Percentiles rank a stretch among this genome's conserved stretches.
These are phyloP conservation scores for Troides oblongomaculatus DNA, from an alignment of 2,888 invertebrate genomes.

Conservation along the genomic window DNA sequence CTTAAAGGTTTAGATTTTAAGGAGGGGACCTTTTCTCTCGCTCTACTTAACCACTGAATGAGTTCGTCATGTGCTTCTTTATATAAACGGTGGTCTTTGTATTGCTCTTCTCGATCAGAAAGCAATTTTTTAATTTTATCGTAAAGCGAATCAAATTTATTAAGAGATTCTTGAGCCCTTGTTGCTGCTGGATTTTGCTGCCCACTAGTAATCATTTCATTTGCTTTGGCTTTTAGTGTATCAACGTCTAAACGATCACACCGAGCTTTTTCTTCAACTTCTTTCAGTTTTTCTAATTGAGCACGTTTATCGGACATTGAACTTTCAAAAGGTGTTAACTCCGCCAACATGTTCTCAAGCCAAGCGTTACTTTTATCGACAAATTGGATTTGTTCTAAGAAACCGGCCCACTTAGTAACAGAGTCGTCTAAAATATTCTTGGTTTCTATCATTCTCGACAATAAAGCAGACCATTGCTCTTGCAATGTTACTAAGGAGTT, in stretches of 20 bases:
- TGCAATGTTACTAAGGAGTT: slow-evolving; percentile 90
- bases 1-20: slow-evolving; percentile 90
- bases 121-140: slow-evolving; percentile 88
- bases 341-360: slow-evolving; percentile 86
- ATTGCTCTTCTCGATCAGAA: slow-evolving; percentile 90
- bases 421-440: slow-evolving; percentile 93
- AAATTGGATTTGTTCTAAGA: slow-evolving; percentile 92
- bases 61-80: slow-evolving; percentile 96
- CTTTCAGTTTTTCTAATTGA: slow-evolving; percentile 91
- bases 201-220: slow-evolving; percentile 91
- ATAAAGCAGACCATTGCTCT: slow-evolving; percentile 93
- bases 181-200: slow-evolving; percentile 91
- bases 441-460: slow-evolving; percentile 93
- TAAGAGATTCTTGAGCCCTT: slow-evolving; percentile 91
- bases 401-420: slow-evolving; percentile 94
- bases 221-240: slow-evolving; percentile 89
- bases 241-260: slow-evolving; percentile 95
- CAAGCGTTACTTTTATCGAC: slow-evolving; percentile 90
- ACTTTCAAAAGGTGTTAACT: slow-evolving; percentile 87
- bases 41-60: slow-evolving; percentile 91
- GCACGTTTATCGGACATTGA: slow-evolving; percentile 92
- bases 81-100: slow-evolving; percentile 91
- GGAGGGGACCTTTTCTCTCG: slow-evolving; percentile 93
- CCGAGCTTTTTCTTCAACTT: slow-evolving; percentile 91
- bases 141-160: slow-evolving; percentile 89